Conservation (phyloP, 2,797 vertebrate genomes). For the Morus bassanus region DNA sequence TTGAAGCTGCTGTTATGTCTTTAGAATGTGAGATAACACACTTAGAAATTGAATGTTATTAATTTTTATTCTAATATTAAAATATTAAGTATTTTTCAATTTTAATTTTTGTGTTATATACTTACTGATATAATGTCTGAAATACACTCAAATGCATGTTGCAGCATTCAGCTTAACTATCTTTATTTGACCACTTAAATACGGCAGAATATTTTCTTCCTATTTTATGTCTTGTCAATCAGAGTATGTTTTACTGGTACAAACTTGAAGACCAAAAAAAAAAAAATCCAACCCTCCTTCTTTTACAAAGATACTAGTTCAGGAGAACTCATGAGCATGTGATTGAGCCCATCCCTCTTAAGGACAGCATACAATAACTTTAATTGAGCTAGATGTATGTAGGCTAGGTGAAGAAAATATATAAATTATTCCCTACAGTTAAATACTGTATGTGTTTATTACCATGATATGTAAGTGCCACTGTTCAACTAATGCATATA, state of each 20-base stretch:
- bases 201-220: not conserved
- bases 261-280: not conserved
- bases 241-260: not conserved
- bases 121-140: not conserved
- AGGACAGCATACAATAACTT: not conserved
- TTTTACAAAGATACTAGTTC: not conserved
- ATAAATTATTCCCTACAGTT: not conserved
- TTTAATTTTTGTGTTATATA: not conserved
- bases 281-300: not conserved
- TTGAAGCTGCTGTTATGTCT: not conserved
- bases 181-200: not conserved
- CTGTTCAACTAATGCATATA: not conserved
- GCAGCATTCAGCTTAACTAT: not conserved
- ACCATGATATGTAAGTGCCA: not conserved
- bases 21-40: not conserved
- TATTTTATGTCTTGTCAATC: not conserved
- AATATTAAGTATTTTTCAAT: not conserved
- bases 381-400: not conserved
- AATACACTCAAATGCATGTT: not conserved
- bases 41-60: not conserved
- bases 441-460: slow-evolving; percentile 26
- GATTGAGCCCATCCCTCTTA: not conserved
- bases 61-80: not conserved
- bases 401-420: not conserved
- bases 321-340: not conserved